Percentiles rank a stretch among this genome's conserved stretches.
These are phyloP conservation scores for Rhincodon typus DNA, from an alignment of 2,797 vertebrate genomes.

Conservation along the genomic window DNA sequence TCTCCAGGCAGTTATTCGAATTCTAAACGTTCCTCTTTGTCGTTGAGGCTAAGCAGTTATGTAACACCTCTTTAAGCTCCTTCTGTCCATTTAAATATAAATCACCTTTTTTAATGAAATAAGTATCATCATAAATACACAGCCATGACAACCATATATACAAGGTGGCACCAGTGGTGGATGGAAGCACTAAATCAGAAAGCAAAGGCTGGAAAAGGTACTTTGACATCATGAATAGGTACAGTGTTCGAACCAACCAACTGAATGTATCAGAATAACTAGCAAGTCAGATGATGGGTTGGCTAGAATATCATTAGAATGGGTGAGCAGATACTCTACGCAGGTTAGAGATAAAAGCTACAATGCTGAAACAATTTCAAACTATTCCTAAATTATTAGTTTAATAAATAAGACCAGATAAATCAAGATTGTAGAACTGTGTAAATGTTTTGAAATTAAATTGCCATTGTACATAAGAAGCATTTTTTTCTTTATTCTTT, in stretches of 20 bases:
- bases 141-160: no score
- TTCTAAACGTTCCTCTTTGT: no score
- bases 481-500: not conserved
- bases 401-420: not conserved
- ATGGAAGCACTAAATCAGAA: not conserved
- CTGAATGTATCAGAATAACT: not conserved
- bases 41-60: no score
- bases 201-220: not conserved
- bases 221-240: not conserved
- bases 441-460: not conserved
- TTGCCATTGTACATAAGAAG: not conserved
- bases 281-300: not conserved
- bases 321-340: not conserved
- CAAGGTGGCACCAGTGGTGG: not conserved
- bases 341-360: not conserved
- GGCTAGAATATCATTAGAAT: not conserved
- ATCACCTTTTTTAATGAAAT: no score
- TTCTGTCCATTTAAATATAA: no score
- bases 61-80: no score
- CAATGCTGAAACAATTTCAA: not conserved
- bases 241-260: not conserved
- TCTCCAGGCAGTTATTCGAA: no score
- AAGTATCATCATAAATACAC: no score
- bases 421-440: not conserved
- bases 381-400: not conserved